Conservation (phyloP, 2,113 vertebrate genomes). For the Pongo pygmaeus region DNA sequence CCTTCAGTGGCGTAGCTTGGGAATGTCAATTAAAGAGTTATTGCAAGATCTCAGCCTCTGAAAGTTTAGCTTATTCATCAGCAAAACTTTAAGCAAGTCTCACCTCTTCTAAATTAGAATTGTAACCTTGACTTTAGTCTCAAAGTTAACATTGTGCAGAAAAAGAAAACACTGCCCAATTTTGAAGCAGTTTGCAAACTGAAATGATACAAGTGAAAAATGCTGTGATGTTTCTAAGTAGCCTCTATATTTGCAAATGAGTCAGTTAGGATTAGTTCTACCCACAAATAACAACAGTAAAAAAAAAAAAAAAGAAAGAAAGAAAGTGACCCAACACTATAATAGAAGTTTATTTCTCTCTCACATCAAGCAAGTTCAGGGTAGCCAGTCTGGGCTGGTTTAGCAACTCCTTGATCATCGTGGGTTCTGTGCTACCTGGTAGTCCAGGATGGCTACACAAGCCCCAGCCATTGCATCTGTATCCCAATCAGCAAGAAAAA, state of each 20-base stretch:
- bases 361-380: background rate
- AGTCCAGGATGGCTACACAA: background rate
- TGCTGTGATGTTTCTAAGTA: background rate
- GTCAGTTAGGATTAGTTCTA: background rate
- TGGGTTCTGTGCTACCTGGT: background rate
- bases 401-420: background rate
- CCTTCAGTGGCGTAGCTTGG: background rate
- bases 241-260: background rate
- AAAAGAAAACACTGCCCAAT: background rate
- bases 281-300: background rate
- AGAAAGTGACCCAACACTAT: background rate
- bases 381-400: background rate
- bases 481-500: background rate
- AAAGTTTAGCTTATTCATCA: background rate
- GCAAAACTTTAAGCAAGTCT: slow-evolving; percentile 15
- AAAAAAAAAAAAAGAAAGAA: background rate
- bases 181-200: background rate
- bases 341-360: background rate
- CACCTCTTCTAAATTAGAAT: slow-evolving; percentile 54
- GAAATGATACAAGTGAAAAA: background rate
- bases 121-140: slow-evolving; percentile 35
- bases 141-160: background rate
- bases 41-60: background rate
- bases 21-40: background rate
- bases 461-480: background rate